Conservation (phyloP, 2,113 vertebrate species). For the Plestiodon gilberti region DNA sequence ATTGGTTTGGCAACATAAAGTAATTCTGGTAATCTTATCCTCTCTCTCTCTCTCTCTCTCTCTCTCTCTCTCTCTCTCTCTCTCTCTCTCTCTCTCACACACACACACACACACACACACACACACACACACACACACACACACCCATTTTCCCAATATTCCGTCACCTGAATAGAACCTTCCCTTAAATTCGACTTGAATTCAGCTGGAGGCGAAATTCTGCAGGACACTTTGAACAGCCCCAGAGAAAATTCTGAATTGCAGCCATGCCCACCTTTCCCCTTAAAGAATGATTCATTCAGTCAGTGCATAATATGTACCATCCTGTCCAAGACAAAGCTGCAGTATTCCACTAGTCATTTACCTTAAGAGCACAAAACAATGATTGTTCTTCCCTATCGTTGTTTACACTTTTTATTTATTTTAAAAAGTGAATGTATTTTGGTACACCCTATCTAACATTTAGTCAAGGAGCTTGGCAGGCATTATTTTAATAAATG, state of each 20-base stretch:
- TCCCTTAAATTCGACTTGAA: not conserved
- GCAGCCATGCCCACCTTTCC: too few species aligned
- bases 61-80: too few species aligned
- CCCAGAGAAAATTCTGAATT: too few species aligned
- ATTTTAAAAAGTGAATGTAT: not conserved
- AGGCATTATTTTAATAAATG: constrained; percentile 6
- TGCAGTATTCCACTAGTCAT: not conserved
- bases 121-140: too few species aligned
- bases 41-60: not conserved
- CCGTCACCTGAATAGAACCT: not conserved
- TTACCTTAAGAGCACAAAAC: not conserved
- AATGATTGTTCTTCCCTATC: not conserved
- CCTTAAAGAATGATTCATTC: not conserved
- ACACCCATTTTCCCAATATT: too few species aligned
- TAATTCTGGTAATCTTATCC: not conserved
- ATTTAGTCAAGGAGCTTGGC: not conserved
- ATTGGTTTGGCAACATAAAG: too few species aligned
- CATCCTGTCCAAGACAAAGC: not conserved
- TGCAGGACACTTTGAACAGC: not conserved
- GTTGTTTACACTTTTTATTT: not conserved
- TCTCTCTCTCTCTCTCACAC: too few species aligned
- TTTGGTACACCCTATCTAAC: not conserved
- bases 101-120: too few species aligned
- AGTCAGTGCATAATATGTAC: not conserved
- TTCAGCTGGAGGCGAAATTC: not conserved